These are phyloP conservation scores for Cassiopea xamachana DNA, from an alignment of 30 jellyfish, hydroid and myxozoan species.

Conservation along the genomic window DNA sequence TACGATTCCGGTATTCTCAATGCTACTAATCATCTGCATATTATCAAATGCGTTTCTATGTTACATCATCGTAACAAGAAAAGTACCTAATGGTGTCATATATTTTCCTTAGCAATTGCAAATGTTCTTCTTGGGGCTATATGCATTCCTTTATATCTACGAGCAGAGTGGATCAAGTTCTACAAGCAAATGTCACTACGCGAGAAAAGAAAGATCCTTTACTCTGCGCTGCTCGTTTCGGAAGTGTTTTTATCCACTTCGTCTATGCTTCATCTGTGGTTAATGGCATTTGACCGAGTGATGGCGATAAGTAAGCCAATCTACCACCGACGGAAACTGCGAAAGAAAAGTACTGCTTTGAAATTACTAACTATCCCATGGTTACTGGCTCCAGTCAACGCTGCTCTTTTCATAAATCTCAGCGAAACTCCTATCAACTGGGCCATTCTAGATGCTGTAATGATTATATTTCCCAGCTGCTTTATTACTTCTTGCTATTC, in stretches of 20 bases:
- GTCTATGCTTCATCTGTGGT: background rate
- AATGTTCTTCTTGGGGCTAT: constrained; percentile 8
- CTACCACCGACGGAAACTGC: background rate
- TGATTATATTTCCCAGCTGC: background rate
- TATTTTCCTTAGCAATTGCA: constrained; percentile 28
- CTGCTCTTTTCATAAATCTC: background rate
- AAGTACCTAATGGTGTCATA: background rate
- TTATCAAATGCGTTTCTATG: constrained; percentile 21
- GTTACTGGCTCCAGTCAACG: constrained; percentile 3
- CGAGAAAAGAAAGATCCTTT: background rate
- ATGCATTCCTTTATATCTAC: constrained; percentile 1
- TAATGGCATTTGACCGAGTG: background rate
- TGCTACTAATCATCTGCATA: constrained; percentile 5
- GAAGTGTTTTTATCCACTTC: background rate
- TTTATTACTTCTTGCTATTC: constrained; percentile 4
- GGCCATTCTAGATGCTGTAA: background rate
- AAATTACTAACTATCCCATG: background rate
- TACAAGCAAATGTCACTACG: background rate
- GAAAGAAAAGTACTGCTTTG: background rate
- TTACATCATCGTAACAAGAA: background rate
- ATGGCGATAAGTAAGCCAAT: background rate
- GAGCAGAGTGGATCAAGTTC: background rate
- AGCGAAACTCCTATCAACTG: background rate
- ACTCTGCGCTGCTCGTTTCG: background rate
- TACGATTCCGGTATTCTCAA: background rate